Evolutionary conservation across 2,113 vertebrate species (phyloP), one percentile per base, ranked within the genome.

Genomic region (Brachyhypopomus gauderio): DNA sequence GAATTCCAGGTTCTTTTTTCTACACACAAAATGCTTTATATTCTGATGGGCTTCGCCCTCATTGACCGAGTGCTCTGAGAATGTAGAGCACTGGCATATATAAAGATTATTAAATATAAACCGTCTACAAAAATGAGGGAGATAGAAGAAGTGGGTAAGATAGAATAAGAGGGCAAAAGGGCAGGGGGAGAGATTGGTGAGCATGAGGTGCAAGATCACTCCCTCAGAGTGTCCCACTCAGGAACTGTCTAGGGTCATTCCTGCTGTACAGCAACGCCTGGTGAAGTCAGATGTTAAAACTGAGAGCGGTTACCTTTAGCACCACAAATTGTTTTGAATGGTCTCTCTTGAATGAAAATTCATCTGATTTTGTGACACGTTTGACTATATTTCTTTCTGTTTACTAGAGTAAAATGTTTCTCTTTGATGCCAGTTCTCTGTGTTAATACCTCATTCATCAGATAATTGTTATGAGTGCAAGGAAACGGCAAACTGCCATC

Each of bases 301-400:
- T 55, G 59, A 73, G 23, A 72, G 5, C 63, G 64, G 72, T 80
- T 22, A 27, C 72, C 30, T 36, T 16, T 22, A 72, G 73, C 16
- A 56, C 48, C 56, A 41, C 30, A 36, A 45, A 38, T 60, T 17
- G n/a, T 60, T 75, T 45, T 64, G 19, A 75, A 27, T 74, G 23
- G 67, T 25, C 59, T 74, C 69, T 75, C 63, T 62, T 74, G 5
- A 16, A 30, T 79, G 20, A 79, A 52, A 75, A 77, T 58, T 14
- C 16, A 30, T 27, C 69, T 34, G 36, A 58, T 60, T 69, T 2
- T 20, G 14, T 36, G 22, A 48, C 56, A 41, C 48, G 27, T 41
- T 12, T 34, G 2, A 60, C 48, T 60, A 14, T 22, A 5, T 59
- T 75, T 7, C 27, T 36, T 83, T 25, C 19, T 27, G 38, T 63